phyloP scores from a whole-genome alignment of 1,140 invertebrate species.

The Eubasilissa regina region DNA sequence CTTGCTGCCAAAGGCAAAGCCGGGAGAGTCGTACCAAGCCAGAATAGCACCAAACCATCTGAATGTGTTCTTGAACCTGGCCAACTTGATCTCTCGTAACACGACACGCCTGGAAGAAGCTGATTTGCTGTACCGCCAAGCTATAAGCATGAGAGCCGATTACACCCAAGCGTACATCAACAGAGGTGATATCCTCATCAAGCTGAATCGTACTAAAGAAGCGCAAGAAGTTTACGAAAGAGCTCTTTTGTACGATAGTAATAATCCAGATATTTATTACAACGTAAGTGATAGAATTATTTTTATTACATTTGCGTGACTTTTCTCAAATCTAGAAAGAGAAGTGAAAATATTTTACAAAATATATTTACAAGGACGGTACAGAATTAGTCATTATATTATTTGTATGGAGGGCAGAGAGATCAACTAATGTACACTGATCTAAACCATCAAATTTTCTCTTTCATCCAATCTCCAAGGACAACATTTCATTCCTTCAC shows the following conservation, averaged over 20 bases:
- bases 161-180: slow-evolving; percentile 98
- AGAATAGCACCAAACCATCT: slow-evolving; percentile 96
- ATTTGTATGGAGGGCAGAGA: no score
- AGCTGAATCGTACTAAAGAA: slow-evolving; percentile 94
- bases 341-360: no score
- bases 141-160: slow-evolving; percentile 97
- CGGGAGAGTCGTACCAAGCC: slow-evolving; percentile 95
- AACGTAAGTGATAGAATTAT: slow-evolving; percentile 80
- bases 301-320: not conserved
- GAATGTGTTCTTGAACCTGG: slow-evolving; percentile 96
- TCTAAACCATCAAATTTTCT: no score
- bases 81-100: slow-evolving; percentile 95
- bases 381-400: no score
- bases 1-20: slow-evolving; percentile 90
- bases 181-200: slow-evolving; percentile 95
- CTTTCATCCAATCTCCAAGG: no score
- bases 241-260: slow-evolving; percentile 93
- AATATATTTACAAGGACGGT: no score
- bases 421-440: no score
- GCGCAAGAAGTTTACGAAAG: slow-evolving; percentile 96
- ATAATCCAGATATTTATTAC: slow-evolving; percentile 97
- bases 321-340: no score
- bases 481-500: no score
- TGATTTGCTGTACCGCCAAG: slow-evolving; percentile 92
- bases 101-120: slow-evolving; percentile 93